phyloP scores from a whole-genome alignment of 2,888 invertebrate genomes.

The Punctoribates punctum region DNA sequence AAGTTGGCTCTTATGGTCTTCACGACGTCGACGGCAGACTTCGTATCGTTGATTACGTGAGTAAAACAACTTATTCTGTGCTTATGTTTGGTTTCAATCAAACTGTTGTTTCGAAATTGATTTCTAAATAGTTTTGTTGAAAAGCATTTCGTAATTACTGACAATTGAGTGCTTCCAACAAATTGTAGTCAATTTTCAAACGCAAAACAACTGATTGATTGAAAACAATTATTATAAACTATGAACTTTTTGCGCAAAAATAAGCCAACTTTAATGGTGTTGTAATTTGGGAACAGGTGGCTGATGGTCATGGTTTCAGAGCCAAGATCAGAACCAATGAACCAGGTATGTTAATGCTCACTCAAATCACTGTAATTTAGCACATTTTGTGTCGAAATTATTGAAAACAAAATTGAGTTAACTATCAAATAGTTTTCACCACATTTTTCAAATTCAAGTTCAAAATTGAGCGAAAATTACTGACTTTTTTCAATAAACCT shows the following conservation, averaged over 20 bases:
- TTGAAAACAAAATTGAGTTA: too few species aligned
- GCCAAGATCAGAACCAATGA: conserved; percentile 47
- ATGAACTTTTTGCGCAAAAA: too few species aligned
- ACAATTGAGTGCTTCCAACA: too few species aligned
- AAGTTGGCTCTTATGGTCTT: conserved; percentile 47
- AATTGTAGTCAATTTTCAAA: too few species aligned
- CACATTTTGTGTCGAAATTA: neutral
- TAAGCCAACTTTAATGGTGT: too few species aligned
- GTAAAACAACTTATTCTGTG: neutral
- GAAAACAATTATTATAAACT: too few species aligned
- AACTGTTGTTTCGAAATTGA: neutral
- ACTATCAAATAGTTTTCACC: neutral
- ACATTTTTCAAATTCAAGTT: neutral
- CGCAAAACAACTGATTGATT: too few species aligned
- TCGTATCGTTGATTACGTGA: conserved; percentile 45
- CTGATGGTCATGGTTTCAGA: conserved; percentile 46
- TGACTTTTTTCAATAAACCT: neutral
- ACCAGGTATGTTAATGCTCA: conserved; percentile 39
- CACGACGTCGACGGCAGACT: conserved; percentile 46
- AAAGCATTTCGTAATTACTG: neutral
- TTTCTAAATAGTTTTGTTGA: neutral
- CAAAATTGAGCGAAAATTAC: neutral
- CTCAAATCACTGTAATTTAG: neutral
- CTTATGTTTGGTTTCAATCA: too few species aligned
- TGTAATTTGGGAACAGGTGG: conserved; percentile 42